Evolutionary conservation across 2,797 vertebrate genomes (phyloP), one percentile per base, ranked within the genome.

Genomic region (Limnodromus scolopaceus): DNA sequence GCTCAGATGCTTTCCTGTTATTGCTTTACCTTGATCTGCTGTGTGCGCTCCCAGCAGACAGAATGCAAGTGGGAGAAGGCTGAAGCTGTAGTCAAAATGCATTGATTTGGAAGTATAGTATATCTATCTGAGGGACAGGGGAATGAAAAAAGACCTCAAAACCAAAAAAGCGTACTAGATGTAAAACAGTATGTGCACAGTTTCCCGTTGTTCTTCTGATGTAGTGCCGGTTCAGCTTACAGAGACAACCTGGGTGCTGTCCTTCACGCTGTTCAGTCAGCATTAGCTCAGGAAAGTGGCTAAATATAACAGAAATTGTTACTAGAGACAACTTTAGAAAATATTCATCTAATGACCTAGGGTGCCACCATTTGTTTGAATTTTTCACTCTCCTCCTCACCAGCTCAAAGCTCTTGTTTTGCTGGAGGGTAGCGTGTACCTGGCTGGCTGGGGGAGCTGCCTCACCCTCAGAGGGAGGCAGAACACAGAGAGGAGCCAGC

Each of bases 1-100:
- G 72, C 84, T 89, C 75, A 83, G 84, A 93, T 65, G 71, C 65
- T 89, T 95, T 94, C 65, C 85, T 95, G 95, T 96, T 96, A 87
- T 86, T 95, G 83, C 84, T 77, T 89, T 94, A 84, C 77, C 68
- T 93, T 88, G 46, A 64, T 91, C 88, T 95, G 74, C 54, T 36
- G 48, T 0, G 0, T 83, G 77, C 6, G 2, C 61, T 95, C 51
- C 85, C 70, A 95, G 91, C 48, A 96, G 65, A 85, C 41, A 88
- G 82, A 69, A 72, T 51, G 61, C 77, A 78, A 88, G 77, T 22
- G 48, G 66, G n/a, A 78, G 65, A 89, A 70, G 34, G 72, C 53
- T 94, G 53, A 94, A 90, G 32, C 34, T 65, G 9, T 64, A 70
- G 45, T 92, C 79, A 88, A 94, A 87, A 84, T 34, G 48, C 39